Evolutionary conservation across 2,797 vertebrate genomes (phyloP).

Genomic region (Apodemus agrarius): DNA sequence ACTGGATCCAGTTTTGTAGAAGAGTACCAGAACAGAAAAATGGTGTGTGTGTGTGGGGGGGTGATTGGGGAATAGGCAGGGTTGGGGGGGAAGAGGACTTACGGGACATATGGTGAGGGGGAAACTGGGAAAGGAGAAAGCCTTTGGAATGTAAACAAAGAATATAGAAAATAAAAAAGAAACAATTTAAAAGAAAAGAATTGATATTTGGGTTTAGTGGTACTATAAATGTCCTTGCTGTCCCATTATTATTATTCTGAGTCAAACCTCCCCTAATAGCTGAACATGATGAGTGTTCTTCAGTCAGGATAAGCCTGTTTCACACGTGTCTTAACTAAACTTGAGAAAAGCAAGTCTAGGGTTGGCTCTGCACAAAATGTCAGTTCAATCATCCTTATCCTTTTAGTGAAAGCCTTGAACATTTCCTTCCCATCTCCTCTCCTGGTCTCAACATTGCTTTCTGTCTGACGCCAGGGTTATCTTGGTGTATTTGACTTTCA

Average conservation of each 20-base stretch:
- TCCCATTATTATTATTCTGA: not conserved
- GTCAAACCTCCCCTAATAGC: not conserved
- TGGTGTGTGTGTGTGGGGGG: no score
- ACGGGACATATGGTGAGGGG: no score
- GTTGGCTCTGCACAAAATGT: conserved; percentile 52
- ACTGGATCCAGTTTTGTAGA: no score
- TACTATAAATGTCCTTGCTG: not conserved
- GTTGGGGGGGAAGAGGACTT: no score
- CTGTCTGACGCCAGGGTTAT: not conserved
- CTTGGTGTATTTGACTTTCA: not conserved
- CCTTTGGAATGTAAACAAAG: no score
- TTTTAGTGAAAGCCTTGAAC: not conserved
- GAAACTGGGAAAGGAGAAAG: no score
- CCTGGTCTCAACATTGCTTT: not conserved
- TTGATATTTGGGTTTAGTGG: not conserved
- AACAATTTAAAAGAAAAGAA: not conserved
- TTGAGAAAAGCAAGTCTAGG: conserved; percentile 6
- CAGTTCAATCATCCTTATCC: not conserved
- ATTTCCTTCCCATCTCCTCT: not conserved
- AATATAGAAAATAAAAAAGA: no score
- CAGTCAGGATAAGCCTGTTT: not conserved
- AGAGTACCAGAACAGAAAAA: no score
- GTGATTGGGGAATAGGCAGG: no score
- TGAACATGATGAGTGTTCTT: not conserved
- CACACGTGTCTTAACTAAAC: not conserved